phyloP scores from a whole-genome alignment of 2,113 vertebrate species.

The Riparia riparia region DNA sequence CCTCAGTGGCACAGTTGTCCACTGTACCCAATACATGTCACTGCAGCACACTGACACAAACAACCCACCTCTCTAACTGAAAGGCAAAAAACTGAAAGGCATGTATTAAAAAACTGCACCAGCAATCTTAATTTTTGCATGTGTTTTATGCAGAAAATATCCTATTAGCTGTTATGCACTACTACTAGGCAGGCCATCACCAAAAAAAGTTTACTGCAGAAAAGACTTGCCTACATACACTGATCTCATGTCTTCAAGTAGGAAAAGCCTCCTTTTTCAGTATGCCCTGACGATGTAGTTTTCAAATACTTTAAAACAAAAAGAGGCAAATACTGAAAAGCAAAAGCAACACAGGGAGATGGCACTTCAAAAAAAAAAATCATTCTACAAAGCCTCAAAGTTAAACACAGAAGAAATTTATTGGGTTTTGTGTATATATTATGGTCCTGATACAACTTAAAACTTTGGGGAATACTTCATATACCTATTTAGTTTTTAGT shows the following conservation, averaged over 20 bases:
- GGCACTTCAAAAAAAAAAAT: conserved; percentile 11
- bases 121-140: not conserved
- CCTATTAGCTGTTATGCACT: not conserved
- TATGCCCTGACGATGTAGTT: not conserved
- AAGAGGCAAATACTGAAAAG: not conserved
- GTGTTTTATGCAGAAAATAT: not conserved
- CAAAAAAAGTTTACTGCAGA: not conserved
- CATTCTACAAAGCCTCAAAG: not conserved
- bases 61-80: not conserved
- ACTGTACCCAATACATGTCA: not conserved
- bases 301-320: not conserved
- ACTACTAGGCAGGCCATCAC: not conserved
- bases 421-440: not conserved
- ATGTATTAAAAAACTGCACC: not conserved
- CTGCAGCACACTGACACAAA: not conserved
- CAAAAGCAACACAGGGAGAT: not conserved
- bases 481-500: not conserved
- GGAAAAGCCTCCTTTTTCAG: conserved; percentile 38
- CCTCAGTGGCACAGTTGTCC: not conserved
- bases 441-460: not conserved
- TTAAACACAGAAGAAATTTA: not conserved
- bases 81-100: not conserved
- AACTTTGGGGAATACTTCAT: not conserved
- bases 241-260: conserved; percentile 20
- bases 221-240: not conserved